Percentiles rank a stretch among this genome's conserved stretches.
Conservation (phyloP, 2,113 vertebrate genomes). For the Ranitomeya imitator region DNA sequence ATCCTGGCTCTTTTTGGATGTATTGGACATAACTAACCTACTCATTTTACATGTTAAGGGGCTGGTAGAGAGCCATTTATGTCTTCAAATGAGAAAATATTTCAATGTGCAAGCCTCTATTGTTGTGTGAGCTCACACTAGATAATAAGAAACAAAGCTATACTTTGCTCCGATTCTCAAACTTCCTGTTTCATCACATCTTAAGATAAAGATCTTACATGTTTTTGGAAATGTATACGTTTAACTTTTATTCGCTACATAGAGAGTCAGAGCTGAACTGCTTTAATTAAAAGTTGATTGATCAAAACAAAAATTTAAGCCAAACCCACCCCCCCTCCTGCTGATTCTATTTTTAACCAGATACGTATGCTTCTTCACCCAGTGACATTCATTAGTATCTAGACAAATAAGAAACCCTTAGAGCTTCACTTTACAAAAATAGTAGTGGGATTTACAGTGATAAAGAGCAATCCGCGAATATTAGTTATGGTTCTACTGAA, state of each 20-base stretch:
- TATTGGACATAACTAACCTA: slow-evolving; percentile 99
- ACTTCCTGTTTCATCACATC: slow-evolving; percentile 67
- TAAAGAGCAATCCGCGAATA: neutral
- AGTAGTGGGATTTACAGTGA: neutral
- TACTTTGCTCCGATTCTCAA: slow-evolving; percentile 67
- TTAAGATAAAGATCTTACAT: slow-evolving; percentile 65
- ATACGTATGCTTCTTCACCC: slow-evolving; percentile 45
- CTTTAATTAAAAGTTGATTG: slow-evolving; percentile 63
- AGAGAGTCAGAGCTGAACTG: slow-evolving; percentile 47
- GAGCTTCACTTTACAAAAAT: neutral
- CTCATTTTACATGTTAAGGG: slow-evolving; percentile 95
- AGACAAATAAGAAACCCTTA: neutral
- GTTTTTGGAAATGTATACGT: slow-evolving; percentile 62
- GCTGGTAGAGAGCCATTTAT: slow-evolving; percentile 84
- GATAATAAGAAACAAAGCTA: slow-evolving; percentile 73
- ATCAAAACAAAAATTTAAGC: slow-evolving; percentile 45
- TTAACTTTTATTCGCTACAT: slow-evolving; percentile 50
- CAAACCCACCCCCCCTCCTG: slow-evolving; percentile 41
- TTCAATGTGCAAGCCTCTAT: slow-evolving; percentile 70
- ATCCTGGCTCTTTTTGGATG: slow-evolving; percentile 99
- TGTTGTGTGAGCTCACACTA: slow-evolving; percentile 76
- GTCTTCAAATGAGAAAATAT: slow-evolving; percentile 81
- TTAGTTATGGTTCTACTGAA: neutral
- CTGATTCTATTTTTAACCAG: slow-evolving; percentile 50
- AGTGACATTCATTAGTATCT: slow-evolving; percentile 33